Evolutionary conservation across 2,797 vertebrate genomes (phyloP), one percentile per base, ranked within the genome.

Genomic region (Pangasius larnaudii): DNA sequence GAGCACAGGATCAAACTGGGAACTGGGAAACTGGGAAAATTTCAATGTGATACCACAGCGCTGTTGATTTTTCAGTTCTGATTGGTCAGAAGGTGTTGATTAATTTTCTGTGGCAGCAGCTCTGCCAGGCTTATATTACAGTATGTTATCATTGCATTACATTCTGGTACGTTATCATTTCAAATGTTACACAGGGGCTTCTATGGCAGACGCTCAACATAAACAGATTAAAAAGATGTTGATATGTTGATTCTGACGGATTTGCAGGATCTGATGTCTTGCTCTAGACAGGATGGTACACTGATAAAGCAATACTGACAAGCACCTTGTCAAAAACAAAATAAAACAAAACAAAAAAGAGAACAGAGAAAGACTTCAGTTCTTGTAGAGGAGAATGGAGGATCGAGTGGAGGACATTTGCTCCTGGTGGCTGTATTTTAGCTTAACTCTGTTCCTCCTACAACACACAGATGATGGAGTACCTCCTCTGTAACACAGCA

Each of bases 281-380:
- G 7, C 46, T 46, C 46, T 46, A 46, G 46, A 46, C 42, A 46
- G 42, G 42, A 46, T 0, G 42, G 42, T 46, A 46, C 46, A 98
- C 69, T 75, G 97, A 97, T 97, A 86, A 98, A 96, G 94, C 96
- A 97, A 97, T 97, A 98, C 97, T 94, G 98, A 98, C 93, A 94
- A 93, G 96, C 98, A 98, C 95, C 96, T 95, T 97, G 96, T 96
- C 96, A 97, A 98, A 93, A 93, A 91, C 88, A 94, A 59, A 59
- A 22, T 22, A 56, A 56, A 56, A 56, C 53, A 56, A 33, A 33
- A 10, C 80, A 89, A 89, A 92, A 89, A n/a, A n/a, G n/a, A n/a
- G n/a, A n/a, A n/a, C n/a, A n/a, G n/a, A 39, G 30, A 39, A 59
- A 80, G 78, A 39, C 46, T 46, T 74, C n/a, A 39, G 56, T 42